Evolutionary conservation across 2,888 invertebrate genomes (phyloP), one percentile per base, ranked within the genome.

Genomic region (Tipula lateralis): DNA sequence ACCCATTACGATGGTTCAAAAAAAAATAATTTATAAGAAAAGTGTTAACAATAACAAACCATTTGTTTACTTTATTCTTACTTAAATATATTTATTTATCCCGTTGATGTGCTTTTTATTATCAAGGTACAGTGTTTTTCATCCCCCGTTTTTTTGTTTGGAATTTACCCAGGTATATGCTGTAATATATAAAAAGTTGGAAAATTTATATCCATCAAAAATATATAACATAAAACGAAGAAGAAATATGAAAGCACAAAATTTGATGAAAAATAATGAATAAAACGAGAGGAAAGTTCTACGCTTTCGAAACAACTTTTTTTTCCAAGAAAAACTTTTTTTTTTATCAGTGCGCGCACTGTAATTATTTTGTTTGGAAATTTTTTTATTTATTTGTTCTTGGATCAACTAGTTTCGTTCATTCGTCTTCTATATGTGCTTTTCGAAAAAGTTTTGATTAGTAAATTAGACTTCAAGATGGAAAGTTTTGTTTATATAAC

Each of bases 31-130:
- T n/a, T n/a, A n/a, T n/a, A 24, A 24, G 24, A 66, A 66, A 66
- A 66, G 66, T 66, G 66, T 66, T 66, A 66, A 66, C 66, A 66
- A 66, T 66, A 66, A 66, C 19, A 24, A 66, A 66, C 66, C 66
- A 66, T 66, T 66, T 66, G 66, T 66, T 66, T 66, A 9, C 66
- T 66, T 66, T 66, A 66, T 66, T 66, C 24, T 66, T 24, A 24
- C 66, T 66, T 66, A 66, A 66, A 66, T 24, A 66, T 24, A 66
- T 66, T 24, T 66, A 66, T 66, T 66, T 66, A 66, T 66, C 66
- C 66, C 12, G 66, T 66, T 66, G 66, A 66, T 66, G 66, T 66
- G 24, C 66, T 19, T 66, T 66, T 66, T 66, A 66, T 66, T 66
- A 66, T 66, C 66, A 66, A 66, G 66, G 66, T 66, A 66, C 7